Percentiles rank a stretch among this genome's conserved stretches.
These are phyloP conservation scores for Onychomys torridus DNA, from an alignment of 2,797 vertebrate species.

Conservation along the genomic window DNA sequence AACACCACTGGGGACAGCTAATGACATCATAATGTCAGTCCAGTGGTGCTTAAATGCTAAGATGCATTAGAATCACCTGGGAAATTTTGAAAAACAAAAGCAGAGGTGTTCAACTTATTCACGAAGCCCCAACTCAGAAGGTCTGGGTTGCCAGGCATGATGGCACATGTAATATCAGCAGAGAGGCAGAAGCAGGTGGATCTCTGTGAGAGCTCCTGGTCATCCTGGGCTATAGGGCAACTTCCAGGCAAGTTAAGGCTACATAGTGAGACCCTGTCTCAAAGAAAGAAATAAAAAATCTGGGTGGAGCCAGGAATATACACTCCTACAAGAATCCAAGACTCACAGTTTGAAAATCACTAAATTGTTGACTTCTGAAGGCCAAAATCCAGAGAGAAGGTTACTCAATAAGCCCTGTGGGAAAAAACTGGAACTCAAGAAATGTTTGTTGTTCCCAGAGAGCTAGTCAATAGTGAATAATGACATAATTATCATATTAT, in stretches of 20 bases:
- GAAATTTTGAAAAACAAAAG: not conserved
- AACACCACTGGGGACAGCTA: not conserved
- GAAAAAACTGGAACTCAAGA: not conserved
- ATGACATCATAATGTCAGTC: not conserved
- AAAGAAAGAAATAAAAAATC: not conserved
- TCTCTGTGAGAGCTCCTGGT: not conserved
- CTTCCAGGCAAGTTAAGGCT: not conserved
- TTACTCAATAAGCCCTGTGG: not conserved
- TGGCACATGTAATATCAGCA: not conserved
- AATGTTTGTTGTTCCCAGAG: not conserved
- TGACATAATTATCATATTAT: not conserved
- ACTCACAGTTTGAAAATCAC: conserved; percentile 17
- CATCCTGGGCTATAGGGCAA: not conserved
- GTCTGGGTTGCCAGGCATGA: not conserved
- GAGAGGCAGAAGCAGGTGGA: too few relatives aligned
- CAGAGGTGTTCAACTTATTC: not conserved
- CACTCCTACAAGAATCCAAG: not conserved
- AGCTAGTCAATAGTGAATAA: not conserved
- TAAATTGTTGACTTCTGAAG: not conserved
- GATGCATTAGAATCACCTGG: not conserved
- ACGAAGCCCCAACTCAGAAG: not conserved
- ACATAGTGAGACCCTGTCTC: not conserved
- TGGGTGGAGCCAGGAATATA: not conserved
- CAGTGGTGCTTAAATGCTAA: not conserved
- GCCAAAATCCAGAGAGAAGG: not conserved